Conservation (phyloP, 64 coral and sea anemone genomes). For the Montipora capricornis region DNA sequence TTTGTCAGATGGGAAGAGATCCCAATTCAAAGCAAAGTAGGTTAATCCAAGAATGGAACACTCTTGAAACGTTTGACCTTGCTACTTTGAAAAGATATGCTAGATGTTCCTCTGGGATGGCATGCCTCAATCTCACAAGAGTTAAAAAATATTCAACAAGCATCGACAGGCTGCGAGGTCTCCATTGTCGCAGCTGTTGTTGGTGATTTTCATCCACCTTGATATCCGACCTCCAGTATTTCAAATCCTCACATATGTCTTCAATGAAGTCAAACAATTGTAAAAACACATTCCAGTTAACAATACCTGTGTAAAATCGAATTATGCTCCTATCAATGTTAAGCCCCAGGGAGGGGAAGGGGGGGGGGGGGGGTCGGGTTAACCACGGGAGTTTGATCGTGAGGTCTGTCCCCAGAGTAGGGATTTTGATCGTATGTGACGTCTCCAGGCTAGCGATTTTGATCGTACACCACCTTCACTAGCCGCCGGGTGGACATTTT, state of each 20-base stretch:
- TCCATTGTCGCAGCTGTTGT: conserved; percentile 46
- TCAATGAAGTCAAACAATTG: conserved; percentile 12
- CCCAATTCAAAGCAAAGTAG: conserved; percentile 51
- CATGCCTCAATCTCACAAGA: conserved; percentile 36
- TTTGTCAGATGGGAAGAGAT: conserved; percentile 53
- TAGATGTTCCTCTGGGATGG: conserved; percentile 49
- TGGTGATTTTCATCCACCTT: conserved; percentile 42
- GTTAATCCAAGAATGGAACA: conserved; percentile 55
- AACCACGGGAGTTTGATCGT: too few relatives aligned
- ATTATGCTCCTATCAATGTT: background rate
- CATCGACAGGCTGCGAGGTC: conserved; percentile 18
- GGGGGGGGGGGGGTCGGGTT: too few relatives aligned
- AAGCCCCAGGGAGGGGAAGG: too few relatives aligned
- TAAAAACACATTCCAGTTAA: conserved; percentile 57
- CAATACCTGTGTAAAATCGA: conserved; percentile 47
- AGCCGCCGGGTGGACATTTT: too few relatives aligned
- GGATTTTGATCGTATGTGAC: too few relatives aligned
- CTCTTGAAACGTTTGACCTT: conserved; percentile 50
- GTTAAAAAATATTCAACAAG: conserved; percentile 49
- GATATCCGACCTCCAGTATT: conserved; percentile 22
- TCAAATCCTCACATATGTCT: conserved; percentile 8
- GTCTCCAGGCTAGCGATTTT: too few relatives aligned
- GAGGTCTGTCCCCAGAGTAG: too few relatives aligned
- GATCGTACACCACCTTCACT: too few relatives aligned
- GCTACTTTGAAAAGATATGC: conserved; percentile 50